Evolutionary conservation across 2,888 invertebrate genomes (phyloP), one percentile per base, ranked within the genome.

Genomic region (Sinentomon sp.): DNA sequence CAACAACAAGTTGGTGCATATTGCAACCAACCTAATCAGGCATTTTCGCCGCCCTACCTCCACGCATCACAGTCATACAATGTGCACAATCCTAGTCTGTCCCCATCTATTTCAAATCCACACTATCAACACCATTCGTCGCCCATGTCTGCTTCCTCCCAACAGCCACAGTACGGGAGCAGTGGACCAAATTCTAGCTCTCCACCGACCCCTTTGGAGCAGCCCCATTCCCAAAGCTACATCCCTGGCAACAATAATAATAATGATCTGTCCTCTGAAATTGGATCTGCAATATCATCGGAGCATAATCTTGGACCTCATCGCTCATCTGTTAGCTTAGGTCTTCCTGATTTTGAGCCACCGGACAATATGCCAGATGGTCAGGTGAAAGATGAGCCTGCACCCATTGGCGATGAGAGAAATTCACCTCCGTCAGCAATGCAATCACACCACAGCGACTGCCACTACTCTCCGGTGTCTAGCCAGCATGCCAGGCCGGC

Each of bases 261-360:
- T n/a, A n/a, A n/a, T 25, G 74, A 74, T 50, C 56, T 74, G 41
- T 70, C 71, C 36, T 66, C 68, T 35, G 73, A 74, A 50, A 72
- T 75, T 48, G 72, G 71, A 47, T 72, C 72, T 7, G 73, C 71
- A 32, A 73, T 75, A 46, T 68, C 72, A n/a, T n/a, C n/a, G 17
- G 66, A 66, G 43, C 64, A 64, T 43, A 46, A 46, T 36, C 53
- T 65, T n/a, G n/a, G n/a, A n/a, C n/a, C n/a, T n/a, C n/a, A n/a
- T n/a, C n/a, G n/a, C n/a, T n/a, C n/a, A n/a, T n/a, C n/a, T n/a
- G n/a, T n/a, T 16, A 65, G 63, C 43, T 55, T 68, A 42, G 64
- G 64, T 21, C 66, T 67, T 44, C 65, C 71, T 32, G 74, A 74
- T 53, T 74, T 74, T 50, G 72, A 73, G 48, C 72, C 72, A 31